Percentiles rank a stretch among this genome's conserved stretches.
Conservation (phyloP, 2,888 invertebrate genomes). For the Caradrina clavipalpis region DNA sequence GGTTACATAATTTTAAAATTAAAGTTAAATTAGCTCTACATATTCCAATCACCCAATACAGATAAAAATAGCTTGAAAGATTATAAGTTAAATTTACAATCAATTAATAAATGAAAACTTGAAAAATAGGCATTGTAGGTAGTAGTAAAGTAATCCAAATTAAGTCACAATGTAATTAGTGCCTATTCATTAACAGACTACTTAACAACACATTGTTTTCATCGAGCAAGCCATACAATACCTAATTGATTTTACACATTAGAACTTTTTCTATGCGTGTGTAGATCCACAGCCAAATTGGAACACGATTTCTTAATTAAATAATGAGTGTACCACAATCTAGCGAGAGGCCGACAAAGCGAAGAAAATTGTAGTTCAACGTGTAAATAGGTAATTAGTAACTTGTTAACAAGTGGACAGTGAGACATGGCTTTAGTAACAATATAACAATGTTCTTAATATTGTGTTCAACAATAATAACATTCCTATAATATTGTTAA, state of each 20-base stretch:
- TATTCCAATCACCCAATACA: too few species aligned
- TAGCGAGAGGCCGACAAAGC: conserved; percentile 5
- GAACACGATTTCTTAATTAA: conserved; percentile 21
- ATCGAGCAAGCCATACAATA: too few species aligned
- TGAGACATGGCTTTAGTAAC: neutral
- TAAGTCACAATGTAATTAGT: neutral
- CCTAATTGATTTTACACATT: neutral
- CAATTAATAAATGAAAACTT: neutral
- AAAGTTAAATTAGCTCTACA: too few species aligned
- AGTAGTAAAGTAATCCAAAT: neutral
- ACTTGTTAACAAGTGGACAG: neutral
- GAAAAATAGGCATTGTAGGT: too few species aligned
- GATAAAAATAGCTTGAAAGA: too few species aligned
- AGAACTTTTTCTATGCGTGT: neutral
- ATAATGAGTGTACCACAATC: conserved; percentile 27
- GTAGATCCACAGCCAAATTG: conserved; percentile 15
- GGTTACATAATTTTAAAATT: too few species aligned
- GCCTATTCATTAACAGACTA: neutral
- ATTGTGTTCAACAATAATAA: conserved; percentile 21
- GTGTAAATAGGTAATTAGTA: neutral
- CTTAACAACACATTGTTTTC: neutral
- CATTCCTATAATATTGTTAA: conserved; percentile 22
- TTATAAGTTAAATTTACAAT: neutral
- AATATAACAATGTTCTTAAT: neutral
- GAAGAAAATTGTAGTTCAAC: neutral